These are phyloP conservation scores for Austrofundulus limnaeus DNA, from an alignment of 2,113 vertebrate genomes.

Conservation along the genomic window DNA sequence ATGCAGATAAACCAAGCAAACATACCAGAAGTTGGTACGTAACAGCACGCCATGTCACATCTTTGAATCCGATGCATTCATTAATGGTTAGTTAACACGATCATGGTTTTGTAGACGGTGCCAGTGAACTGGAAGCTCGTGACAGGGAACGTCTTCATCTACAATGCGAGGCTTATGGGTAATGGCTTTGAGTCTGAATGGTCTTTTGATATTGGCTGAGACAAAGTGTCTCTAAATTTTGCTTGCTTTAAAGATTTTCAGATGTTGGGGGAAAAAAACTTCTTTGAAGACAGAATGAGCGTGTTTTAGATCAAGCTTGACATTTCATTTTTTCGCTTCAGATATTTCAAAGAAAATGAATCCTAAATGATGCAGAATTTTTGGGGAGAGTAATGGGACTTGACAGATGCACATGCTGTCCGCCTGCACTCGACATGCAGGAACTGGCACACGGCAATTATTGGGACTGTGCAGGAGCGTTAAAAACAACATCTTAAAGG, in stretches of 20 bases:
- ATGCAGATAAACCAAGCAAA: conserved; percentile 18
- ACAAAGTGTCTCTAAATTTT: conserved; percentile 62
- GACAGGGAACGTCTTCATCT: conserved; percentile 58
- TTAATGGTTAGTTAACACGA: conserved; percentile 57
- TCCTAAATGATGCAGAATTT: conserved; percentile 47
- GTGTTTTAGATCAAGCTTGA: conserved; percentile 57
- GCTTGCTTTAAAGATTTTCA: conserved; percentile 54
- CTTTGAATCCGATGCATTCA: conserved; percentile 72
- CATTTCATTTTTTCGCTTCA: conserved; percentile 46
- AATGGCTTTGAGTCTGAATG: conserved; percentile 55
- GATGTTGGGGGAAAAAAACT: conserved; percentile 31
- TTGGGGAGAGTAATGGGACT: conserved; percentile 34
- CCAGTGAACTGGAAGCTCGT: conserved; percentile 62
- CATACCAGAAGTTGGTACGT: conserved; percentile 67
- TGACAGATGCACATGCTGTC: conserved; percentile 60
- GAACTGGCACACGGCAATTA: conserved; percentile 53
- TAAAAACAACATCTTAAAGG: conserved; percentile 39
- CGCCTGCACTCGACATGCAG: conserved; percentile 38
- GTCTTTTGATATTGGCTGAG: conserved; percentile 71
- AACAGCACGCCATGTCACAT: conserved; percentile 53
- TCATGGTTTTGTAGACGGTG: conserved; percentile 51
- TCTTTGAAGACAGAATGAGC: conserved; percentile 42
- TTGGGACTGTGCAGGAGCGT: conserved; percentile 20
- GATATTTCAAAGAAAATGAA: conserved; percentile 45
- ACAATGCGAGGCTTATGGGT: conserved; percentile 70